These are phyloP conservation scores for Notechis scutatus DNA, from an alignment of 2,113 vertebrate species.

Conservation along the genomic window DNA sequence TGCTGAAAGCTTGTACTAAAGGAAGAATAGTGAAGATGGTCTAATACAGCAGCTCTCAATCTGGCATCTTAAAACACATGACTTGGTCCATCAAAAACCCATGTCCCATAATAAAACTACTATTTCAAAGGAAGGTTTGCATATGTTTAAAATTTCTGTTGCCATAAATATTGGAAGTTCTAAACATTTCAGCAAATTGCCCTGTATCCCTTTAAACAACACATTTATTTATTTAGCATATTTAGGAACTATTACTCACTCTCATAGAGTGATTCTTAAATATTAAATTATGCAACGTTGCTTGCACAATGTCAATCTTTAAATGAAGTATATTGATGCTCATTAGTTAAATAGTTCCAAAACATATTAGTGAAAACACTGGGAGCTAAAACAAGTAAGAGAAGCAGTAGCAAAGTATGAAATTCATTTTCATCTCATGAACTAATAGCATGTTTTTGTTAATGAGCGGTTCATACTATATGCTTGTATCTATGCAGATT, in stretches of 20 bases:
- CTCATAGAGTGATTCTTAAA: neutral
- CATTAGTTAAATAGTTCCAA: neutral
- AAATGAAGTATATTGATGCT: neutral
- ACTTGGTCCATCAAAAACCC: neutral
- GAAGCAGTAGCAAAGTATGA: neutral
- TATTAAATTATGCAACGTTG: neutral
- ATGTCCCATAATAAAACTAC: neutral
- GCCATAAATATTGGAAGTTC: neutral
- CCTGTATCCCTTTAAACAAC: neutral
- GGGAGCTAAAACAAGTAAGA: neutral
- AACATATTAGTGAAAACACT: neutral
- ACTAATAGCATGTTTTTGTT: neutral
- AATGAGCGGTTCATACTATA: neutral
- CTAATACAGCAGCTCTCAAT: neutral
- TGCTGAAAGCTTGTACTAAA: neutral
- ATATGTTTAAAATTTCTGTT: neutral
- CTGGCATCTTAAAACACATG: neutral
- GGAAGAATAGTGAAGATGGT: neutral
- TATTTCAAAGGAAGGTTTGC: neutral
- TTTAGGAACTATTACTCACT: neutral
- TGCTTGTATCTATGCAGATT: neutral
- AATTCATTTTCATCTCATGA: neutral
- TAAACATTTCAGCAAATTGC: neutral
- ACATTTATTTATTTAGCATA: neutral
- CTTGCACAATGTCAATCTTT: neutral